Evolutionary conservation across 2,113 vertebrate genomes (phyloP), one percentile per base, ranked within the genome.

Genomic region (Halcyon senegalensis): DNA sequence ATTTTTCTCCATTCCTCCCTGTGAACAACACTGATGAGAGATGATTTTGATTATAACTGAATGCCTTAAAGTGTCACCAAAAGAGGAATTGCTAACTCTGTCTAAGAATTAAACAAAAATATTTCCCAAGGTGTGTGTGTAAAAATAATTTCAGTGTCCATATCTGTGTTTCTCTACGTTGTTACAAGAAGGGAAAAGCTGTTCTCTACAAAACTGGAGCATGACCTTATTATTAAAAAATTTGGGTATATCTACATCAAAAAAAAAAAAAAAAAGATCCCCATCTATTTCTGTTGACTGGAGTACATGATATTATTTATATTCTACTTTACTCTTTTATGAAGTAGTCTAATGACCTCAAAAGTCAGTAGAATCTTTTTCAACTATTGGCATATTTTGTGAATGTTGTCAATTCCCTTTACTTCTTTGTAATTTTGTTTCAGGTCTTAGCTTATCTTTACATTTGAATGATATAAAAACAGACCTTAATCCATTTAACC

Each of bases 21-120:
- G 30, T 75, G 16, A 84, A 31, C 21, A 68, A 18, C 10, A 46
- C 1, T 70, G 75, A 50, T 60, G n/a, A 83, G 30, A 70, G 21
- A 59, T 68, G 81, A 46, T 72, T 93, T 94, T 75, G 11, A 25
- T 95, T 95, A 84, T 90, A 89, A 92, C 11, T 10, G 20, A 39
- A 44, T 64, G 5, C 10, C 20, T 77, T 84, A 51, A 86, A 63
- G 13, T 48, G 6, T 56, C 46, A 78, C 53, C 24, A 53, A 58
- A 95, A 67, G 53, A 94, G 35, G n/a, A 80, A 62, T 46, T 90
- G 11, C 10, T 62, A 62, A 59, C 4, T 31, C 3, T 14, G 35
- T 37, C 15, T 55, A 80, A 80, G 35, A 76, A 74, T 50, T 53
- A 51, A 87, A 53, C 0, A 16, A 84, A 79, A 60, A 66, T 4